Conservation (phyloP, 23 tunicate species). For the Diplosoma virens region DNA sequence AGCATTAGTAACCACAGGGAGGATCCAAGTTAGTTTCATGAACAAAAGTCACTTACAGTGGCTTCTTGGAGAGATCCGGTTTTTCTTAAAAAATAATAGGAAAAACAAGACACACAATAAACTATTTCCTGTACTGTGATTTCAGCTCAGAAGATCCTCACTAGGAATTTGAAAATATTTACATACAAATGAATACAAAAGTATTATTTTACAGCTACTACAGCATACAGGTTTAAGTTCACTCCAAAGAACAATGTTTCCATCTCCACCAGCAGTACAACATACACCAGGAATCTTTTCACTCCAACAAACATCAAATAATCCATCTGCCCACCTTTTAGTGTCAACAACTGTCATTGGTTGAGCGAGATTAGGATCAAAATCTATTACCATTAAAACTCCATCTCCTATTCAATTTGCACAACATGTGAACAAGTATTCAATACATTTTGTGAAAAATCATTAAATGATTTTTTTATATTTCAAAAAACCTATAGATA, state of each 20-base stretch:
- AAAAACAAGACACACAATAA: no score
- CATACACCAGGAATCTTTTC: conserved; percentile 62
- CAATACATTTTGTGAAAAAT: neutral
- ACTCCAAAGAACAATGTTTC: conserved; percentile 75
- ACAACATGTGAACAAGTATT: neutral
- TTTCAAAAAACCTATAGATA: no score
- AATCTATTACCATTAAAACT: conserved; percentile 57
- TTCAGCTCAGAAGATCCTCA: no score
- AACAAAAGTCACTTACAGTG: no score
- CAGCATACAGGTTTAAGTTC: conserved; percentile 27
- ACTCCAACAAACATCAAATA: conserved; percentile 92
- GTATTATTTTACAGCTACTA: no score
- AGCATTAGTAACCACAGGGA: no score
- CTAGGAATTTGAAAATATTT: no score
- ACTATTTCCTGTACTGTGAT: no score
- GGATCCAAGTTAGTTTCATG: no score
- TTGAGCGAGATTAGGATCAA: conserved; percentile 19
- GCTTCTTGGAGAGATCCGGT: no score
- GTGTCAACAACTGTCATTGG: conserved; percentile 30
- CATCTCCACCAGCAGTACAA: conserved; percentile 90
- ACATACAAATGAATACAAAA: no score
- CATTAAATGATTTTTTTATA: neutral
- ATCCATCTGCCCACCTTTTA: conserved; percentile 68
- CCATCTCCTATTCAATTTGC: conserved; percentile 20
- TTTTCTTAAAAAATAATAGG: no score